Base-by-base conservation (phyloP, 2,888 invertebrate species). In the Pristionchus arcanus region DNA sequence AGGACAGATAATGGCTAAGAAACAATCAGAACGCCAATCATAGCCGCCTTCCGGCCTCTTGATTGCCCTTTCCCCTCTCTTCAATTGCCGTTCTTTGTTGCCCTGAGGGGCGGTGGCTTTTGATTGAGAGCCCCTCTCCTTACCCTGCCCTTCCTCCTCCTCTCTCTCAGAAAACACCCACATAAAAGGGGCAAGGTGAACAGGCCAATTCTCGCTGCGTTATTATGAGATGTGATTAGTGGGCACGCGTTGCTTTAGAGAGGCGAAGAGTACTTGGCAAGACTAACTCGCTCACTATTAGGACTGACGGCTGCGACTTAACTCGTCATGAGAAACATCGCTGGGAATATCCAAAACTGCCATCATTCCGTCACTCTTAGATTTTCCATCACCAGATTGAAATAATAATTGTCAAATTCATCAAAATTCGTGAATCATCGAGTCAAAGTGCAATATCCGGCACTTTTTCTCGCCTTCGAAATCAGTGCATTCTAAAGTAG, bases 171-270 rank as follows among this genome's bases (percentile, higher is more conserved):
- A 81, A 81, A 77, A 81, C 42, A 81, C 81, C 49, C 49, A 42
- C 81, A 53, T 81, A 15, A 81, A 81, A 81, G 49, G 42, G 81
- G 21, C 81, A 28, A 81, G 81, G 81, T 81, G 81, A 81, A 53
- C 49, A 53, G 81, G 28, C 15, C 81, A 81, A 81, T 81, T 81
- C 49, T 49, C 81, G 81, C n/a, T n/a, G n/a, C 9, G 81, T 81
- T 81, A 81, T 81, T 81, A 81, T 42, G 74, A 77, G 42, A 77
- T 28, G 83, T 55, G 84, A 59, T 85, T 59, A 85, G 59, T 85
- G 25, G 49, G 53, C 49, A n/a, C 11, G 13, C 53, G 19, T 55
- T 34, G 42, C 42, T 42, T 34, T 81, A 13, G 16, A 25, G 28
- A 71, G 34, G 77, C 19, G 34, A 31, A 28, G 21, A n/a, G 74